A percentile compares a stretch with the other conserved stretches of the same genome.
Conservation (phyloP, 2,797 vertebrate species). For the Poecilia wingei region DNA sequence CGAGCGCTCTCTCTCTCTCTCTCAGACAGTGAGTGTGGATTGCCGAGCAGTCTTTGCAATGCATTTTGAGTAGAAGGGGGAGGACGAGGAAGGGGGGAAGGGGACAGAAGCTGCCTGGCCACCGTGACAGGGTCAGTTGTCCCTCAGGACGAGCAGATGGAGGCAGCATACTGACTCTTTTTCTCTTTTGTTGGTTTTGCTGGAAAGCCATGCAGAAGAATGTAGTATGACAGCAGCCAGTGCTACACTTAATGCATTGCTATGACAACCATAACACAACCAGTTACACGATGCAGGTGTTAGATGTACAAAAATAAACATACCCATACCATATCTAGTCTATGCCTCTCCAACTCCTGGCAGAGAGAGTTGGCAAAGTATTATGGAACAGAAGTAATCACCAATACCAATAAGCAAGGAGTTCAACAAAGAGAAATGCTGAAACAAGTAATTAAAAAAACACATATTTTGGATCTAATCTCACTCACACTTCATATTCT, state of each 20-base stretch:
- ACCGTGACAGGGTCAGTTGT: conserved; percentile 79
- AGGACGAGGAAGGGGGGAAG: conserved; percentile 53
- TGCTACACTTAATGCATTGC: conserved; percentile 99
- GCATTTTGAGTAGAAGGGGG: conserved; percentile 77
- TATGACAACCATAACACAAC: conserved; percentile 99
- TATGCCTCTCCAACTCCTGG: conserved; percentile 99
- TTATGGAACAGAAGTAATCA: conserved; percentile 97
- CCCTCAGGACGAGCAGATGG: conserved; percentile 92
- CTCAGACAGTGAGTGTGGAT: conserved; percentile 78
- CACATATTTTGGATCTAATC: conserved; percentile 53
- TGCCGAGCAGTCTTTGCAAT: conserved; percentile 78
- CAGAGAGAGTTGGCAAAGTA: conserved; percentile 99
- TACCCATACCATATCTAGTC: conserved; percentile 99
- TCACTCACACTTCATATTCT: conserved; percentile 37
- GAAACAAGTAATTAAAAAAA: conserved; percentile 53
- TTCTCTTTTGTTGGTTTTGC: conserved; percentile 87
- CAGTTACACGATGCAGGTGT: conserved; percentile 99
- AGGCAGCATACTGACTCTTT: conserved; percentile 89
- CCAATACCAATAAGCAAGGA: conserved; percentile 87
- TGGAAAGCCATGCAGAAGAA: conserved; percentile 99
- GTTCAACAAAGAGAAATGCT: conserved; percentile 80
- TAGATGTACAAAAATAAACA: conserved; percentile 99
- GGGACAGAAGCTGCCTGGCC: conserved; percentile 77
- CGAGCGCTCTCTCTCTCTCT: conserved; percentile 70
- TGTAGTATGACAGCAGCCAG: conserved; percentile 99